Conservation (phyloP, 2,888 invertebrate species). For the Corbicula japonica region DNA sequence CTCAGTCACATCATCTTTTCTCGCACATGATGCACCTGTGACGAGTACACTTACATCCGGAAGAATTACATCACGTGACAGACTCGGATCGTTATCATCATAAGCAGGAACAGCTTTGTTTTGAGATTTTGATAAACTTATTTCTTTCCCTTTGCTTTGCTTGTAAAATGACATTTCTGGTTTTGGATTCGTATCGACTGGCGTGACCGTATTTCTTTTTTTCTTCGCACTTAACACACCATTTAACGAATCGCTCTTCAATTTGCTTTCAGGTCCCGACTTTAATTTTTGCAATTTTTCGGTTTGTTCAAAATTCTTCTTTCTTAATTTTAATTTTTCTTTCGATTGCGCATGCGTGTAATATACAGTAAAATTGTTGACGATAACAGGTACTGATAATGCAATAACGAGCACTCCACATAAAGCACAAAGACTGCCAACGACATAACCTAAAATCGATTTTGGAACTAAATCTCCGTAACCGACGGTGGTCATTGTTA, state of each 20-base stretch:
- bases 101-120: conserved; percentile 2
- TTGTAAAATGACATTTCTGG: conserved; percentile 22
- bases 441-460: conserved; percentile 70
- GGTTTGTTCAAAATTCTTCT: conserved; percentile 67
- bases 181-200: conserved; percentile 10
- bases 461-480: conserved; percentile 75
- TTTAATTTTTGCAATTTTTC: conserved; percentile 70
- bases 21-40: not conserved
- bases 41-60: conserved; percentile 24
- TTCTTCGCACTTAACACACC: conserved; percentile 48
- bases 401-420: conserved; percentile 76
- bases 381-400: conserved; percentile 76
- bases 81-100: conserved; percentile 17
- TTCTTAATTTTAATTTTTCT: conserved; percentile 70
- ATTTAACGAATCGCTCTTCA: conserved; percentile 58
- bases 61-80: conserved; percentile 37
- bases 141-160: conserved; percentile 18
- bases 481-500: conserved; percentile 96
- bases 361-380: conserved; percentile 77
- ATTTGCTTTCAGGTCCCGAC: conserved; percentile 56
- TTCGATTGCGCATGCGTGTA: conserved; percentile 76
- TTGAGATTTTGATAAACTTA: not conserved
- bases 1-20: conserved; percentile 16
- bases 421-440: conserved; percentile 75
- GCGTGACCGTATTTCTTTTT: conserved; percentile 34